These are phyloP conservation scores for Neofelis nebulosa DNA, from an alignment of 2,113 vertebrate species.

Conservation along the genomic window DNA sequence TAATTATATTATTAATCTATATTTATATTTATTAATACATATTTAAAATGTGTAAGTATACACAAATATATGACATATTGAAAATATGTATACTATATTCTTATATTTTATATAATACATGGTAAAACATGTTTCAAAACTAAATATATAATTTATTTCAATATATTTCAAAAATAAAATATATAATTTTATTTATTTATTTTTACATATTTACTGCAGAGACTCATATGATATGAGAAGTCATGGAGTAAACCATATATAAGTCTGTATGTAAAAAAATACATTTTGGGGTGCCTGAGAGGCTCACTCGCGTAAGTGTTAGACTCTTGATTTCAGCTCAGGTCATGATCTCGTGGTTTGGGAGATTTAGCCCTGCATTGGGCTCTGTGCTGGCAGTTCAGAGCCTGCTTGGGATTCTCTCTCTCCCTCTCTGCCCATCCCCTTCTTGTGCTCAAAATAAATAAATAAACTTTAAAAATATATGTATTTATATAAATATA, in stretches of 20 bases:
- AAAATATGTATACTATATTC: neutral
- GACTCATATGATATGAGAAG: neutral
- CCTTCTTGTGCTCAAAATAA: too few species aligned
- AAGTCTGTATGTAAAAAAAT: neutral
- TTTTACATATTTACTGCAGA: neutral
- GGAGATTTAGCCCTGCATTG: too few species aligned
- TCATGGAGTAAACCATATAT: neutral
- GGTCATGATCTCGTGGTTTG: too few species aligned
- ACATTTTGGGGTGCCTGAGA: too few species aligned
- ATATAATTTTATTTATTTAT: neutral
- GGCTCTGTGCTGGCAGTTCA: too few species aligned
- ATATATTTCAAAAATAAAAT: neutral
- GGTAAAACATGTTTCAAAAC: neutral
- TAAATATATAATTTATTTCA: neutral
- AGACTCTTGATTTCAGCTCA: too few species aligned
- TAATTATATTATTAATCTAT: neutral
- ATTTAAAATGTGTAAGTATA: neutral
- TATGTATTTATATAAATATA: too few species aligned
- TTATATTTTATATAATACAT: too few species aligned
- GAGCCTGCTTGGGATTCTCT: too few species aligned
- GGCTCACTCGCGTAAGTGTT: too few species aligned
- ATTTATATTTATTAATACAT: neutral
- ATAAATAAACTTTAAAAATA: too few species aligned
- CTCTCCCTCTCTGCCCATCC: too few species aligned
- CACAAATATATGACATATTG: neutral